Conservation (phyloP, 2,797 vertebrate species). For the Chromis chromis region DNA sequence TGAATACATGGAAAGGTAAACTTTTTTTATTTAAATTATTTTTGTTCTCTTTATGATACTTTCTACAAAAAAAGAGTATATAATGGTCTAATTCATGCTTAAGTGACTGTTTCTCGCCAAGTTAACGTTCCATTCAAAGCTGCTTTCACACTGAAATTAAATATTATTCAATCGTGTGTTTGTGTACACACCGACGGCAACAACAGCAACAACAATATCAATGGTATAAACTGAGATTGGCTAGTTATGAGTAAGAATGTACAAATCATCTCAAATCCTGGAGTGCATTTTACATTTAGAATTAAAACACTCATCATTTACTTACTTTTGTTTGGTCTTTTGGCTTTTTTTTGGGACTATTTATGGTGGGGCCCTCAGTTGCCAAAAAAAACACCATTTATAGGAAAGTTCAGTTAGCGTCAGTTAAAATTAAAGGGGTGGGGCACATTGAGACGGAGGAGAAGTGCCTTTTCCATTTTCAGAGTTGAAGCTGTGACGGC, state of each 20-base stretch:
- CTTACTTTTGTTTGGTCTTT: constrained; percentile 49
- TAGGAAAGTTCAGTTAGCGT: constrained; percentile 53
- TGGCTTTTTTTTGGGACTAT: constrained; percentile 40
- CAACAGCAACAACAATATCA: constrained; percentile 63
- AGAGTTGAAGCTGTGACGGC: constrained; percentile 67
- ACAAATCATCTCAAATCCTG: constrained; percentile 69
- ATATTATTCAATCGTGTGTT: constrained; percentile 66
- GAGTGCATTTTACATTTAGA: constrained; percentile 81
- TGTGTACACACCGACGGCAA: constrained; percentile 61
- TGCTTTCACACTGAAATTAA: constrained; percentile 70
- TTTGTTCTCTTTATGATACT: constrained; percentile 61
- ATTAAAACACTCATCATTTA: constrained; percentile 69
- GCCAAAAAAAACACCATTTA: constrained; percentile 47
- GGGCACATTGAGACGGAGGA: constrained; percentile 70
- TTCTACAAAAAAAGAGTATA: constrained; percentile 69
- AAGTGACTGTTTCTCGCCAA: constrained; percentile 78
- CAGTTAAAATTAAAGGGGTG: constrained; percentile 36
- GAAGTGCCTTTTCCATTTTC: constrained; percentile 79
- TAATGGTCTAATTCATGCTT: constrained; percentile 73
- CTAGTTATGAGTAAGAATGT: constrained; percentile 77
- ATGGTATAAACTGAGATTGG: constrained; percentile 57
- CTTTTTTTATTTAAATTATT: constrained; percentile 50
- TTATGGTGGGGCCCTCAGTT: constrained; percentile 57
- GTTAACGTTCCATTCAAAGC: constrained; percentile 71
- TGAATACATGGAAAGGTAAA: constrained; percentile 58